Evolutionary conservation across 2,888 invertebrate genomes (phyloP).

Genomic region (Limnephilus lunatus): DNA sequence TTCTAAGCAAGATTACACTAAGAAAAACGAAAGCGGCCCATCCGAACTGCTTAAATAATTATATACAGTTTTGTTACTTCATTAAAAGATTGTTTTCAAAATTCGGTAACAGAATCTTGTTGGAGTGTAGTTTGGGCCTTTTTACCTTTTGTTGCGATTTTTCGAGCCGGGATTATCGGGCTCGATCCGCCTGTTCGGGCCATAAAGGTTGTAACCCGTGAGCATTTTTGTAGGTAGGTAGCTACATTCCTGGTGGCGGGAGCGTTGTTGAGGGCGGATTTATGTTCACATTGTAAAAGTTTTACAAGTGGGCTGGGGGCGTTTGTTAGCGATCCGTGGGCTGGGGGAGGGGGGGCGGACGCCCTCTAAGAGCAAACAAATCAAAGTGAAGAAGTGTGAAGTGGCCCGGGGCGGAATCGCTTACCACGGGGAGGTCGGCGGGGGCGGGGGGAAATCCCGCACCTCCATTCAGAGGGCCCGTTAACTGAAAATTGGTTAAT

Average conservation of each 20-base stretch:
- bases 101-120: neutral
- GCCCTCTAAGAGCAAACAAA: constrained; percentile 66
- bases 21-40: constrained; percentile 53
- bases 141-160: constrained; percentile 17
- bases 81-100: neutral
- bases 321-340: constrained; percentile 62
- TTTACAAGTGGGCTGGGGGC: constrained; percentile 66
- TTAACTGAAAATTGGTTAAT: constrained; percentile 7
- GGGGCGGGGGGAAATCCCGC: neutral
- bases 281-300: constrained; percentile 66
- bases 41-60: neutral
- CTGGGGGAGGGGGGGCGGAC: constrained; percentile 40
- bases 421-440: constrained; percentile 36
- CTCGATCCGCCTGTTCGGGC: constrained; percentile 27
- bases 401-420: constrained; percentile 64
- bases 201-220: constrained; percentile 60
- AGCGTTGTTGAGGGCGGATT: constrained; percentile 66
- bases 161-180: neutral
- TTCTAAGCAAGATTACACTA: constrained; percentile 42
- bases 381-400: constrained; percentile 67
- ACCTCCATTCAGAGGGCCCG: neutral
- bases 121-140: neutral
- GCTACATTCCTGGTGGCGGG: constrained; percentile 59
- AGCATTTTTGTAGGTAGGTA: constrained; percentile 57
- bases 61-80: neutral